Conservation (phyloP, 1,140 invertebrate genomes). For the Euura lappo region DNA sequence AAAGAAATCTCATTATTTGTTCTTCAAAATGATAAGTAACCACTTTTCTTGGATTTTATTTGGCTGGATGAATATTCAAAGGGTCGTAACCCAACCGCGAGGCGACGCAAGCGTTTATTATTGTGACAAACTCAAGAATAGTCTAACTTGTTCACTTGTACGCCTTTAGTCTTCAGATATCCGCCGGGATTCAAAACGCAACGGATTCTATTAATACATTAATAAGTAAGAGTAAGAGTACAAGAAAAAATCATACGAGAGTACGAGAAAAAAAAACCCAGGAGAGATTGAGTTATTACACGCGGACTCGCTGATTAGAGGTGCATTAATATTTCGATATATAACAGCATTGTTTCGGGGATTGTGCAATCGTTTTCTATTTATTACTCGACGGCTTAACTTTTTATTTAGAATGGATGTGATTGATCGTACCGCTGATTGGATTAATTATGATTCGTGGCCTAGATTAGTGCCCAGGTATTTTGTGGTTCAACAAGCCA, state of each 20-base stretch:
- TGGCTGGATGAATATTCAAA: neutral
- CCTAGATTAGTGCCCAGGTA: slow-evolving; percentile 15
- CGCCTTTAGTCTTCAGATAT: no score
- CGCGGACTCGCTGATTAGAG: neutral
- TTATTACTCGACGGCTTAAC: slow-evolving; percentile 18
- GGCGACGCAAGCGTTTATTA: neutral
- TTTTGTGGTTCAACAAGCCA: slow-evolving; percentile 11
- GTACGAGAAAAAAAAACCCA: no score
- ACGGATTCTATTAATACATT: no score
- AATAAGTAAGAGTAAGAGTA: no score
- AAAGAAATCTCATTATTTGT: neutral
- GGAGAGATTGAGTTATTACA: neutral
- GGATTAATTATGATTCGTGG: slow-evolving; percentile 41
- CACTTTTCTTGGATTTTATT: neutral
- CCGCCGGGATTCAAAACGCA: no score
- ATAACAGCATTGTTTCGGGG: neutral
- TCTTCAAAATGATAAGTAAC: neutral
- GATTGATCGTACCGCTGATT: slow-evolving; percentile 45
- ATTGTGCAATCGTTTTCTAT: slow-evolving; percentile 23
- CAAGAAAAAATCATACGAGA: no score
- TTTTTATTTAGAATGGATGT: slow-evolving; percentile 30
- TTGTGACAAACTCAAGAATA: neutral
- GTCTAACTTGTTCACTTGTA: no score
- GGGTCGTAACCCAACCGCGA: neutral
- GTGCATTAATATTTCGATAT: neutral